These are phyloP conservation scores for Promerops cafer DNA, from an alignment of 2,113 vertebrate species.

Conservation along the genomic window DNA sequence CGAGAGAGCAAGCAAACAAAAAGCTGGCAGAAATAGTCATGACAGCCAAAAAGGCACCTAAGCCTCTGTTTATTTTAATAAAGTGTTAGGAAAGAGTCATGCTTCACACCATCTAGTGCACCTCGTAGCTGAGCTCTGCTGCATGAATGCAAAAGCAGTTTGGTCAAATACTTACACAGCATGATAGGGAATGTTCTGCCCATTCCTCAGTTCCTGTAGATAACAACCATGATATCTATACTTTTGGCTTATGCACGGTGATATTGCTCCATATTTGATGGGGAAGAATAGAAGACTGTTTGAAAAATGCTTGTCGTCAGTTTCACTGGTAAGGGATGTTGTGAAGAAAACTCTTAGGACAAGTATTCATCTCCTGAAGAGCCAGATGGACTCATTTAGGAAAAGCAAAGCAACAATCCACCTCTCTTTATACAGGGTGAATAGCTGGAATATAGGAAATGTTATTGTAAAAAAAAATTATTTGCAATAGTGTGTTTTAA, in stretches of 20 bases:
- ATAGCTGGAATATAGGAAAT: not conserved
- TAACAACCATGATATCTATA: accelerated
- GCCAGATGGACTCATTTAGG: not conserved
- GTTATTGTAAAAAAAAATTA: not conserved
- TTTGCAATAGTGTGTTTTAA: not conserved
- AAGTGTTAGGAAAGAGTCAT: not conserved
- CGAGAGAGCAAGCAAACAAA: not conserved
- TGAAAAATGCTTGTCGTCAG: not conserved
- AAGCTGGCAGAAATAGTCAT: not conserved
- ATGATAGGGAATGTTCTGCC: not conserved
- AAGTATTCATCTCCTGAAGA: not conserved
- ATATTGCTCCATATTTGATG: not conserved
- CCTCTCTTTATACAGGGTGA: not conserved
- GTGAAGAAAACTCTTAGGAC: not conserved
- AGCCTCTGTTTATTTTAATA: not conserved
- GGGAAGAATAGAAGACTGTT: not conserved
- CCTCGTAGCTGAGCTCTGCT: not conserved
- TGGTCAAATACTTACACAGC: not conserved
- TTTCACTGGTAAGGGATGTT: not conserved
- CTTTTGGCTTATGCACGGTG: not conserved
- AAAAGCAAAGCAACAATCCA: not conserved
- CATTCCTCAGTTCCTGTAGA: accelerated
- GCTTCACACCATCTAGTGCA: not conserved
- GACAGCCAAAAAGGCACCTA: not conserved
- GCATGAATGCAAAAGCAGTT: not conserved